These are phyloP conservation scores for Ciconia nigra DNA, from an alignment of 2,797 vertebrate species.

Conservation along the genomic window DNA sequence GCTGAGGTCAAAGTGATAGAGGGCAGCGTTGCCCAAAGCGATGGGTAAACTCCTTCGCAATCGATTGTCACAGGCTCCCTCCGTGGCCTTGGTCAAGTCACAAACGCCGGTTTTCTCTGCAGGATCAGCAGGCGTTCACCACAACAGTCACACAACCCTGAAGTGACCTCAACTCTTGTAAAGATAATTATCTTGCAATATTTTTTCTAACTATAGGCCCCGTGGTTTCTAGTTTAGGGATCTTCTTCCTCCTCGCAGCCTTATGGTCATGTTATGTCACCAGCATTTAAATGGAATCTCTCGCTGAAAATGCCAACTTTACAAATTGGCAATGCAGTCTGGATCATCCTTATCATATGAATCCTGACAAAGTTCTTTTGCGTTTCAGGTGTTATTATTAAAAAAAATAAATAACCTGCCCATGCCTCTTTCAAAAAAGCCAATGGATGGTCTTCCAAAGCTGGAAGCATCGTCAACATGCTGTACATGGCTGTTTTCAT, in stretches of 20 bases:
- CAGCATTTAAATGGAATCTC: background rate
- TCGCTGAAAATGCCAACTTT: background rate
- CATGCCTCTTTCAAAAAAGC: background rate
- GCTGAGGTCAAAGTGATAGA: background rate
- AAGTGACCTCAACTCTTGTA: background rate
- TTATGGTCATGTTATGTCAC: background rate
- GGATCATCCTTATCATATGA: background rate
- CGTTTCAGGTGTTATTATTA: background rate
- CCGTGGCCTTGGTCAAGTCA: background rate
- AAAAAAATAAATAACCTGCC: background rate
- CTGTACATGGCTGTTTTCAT: background rate
- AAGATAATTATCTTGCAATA: background rate
- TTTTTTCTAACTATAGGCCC: background rate
- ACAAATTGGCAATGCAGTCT: background rate
- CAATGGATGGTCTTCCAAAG: background rate
- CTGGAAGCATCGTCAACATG: background rate
- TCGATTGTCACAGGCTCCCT: background rate
- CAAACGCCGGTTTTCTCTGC: background rate
- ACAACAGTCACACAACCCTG: background rate
- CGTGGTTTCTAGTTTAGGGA: background rate
- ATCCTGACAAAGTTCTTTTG: background rate
- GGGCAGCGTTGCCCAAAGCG: background rate
- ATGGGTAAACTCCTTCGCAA: background rate
- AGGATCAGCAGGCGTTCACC: background rate
- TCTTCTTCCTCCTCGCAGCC: background rate